Base-by-base conservation (phyloP, 2,113 vertebrate species). In the Myotis yumanensis region DNA sequence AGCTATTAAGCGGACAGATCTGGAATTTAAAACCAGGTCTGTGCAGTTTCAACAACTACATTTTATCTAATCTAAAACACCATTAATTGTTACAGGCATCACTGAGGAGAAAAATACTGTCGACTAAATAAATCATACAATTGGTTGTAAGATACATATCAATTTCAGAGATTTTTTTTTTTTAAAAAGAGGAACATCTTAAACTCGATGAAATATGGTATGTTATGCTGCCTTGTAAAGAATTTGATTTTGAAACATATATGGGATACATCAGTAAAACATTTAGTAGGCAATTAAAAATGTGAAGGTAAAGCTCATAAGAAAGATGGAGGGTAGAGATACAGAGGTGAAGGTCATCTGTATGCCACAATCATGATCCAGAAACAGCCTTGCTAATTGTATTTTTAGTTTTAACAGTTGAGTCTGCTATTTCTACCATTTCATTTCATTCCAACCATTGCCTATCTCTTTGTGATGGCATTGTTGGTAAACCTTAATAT, bases 61-160 rank as follows among this genome's bases (percentile, higher is more conserved):
- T 96, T 94, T 92, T 54, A 85, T 92, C 28, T 95, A 57, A 57
- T 86, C 46, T 86, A 62, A 92, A 51, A 48, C 52, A 83, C 18
- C 20, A n/a, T 51, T 89, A 68, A 59, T 93, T 57, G 15, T 89
- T 80, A 86, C 43, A 92, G 77, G 52, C 14, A 59, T 22, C 18
- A 28, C 66, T 83, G 25, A 69, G 9, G 4, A 69, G 68, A 40
- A 73, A 91, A 79, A 35, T 35, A 30, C 57, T 89, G 35, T 68
- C 16, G 25, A 8, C 92, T 86, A 92, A 76, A 35, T 92, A 92
- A 90, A 84, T 14, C 51, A 46, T 22, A 59, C 25, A 40, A 52
- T 90, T 10, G 73, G 43, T 40, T 88, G 6, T 93, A 93, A 85
- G 66, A 48, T 89, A 85, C 1, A 76, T 59, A 43, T 14, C 37